Percentiles rank a stretch among this genome's conserved stretches.
Evolutionary conservation across 2,797 vertebrate genomes (phyloP).

Genomic region (Argyrosomus regius): DNA sequence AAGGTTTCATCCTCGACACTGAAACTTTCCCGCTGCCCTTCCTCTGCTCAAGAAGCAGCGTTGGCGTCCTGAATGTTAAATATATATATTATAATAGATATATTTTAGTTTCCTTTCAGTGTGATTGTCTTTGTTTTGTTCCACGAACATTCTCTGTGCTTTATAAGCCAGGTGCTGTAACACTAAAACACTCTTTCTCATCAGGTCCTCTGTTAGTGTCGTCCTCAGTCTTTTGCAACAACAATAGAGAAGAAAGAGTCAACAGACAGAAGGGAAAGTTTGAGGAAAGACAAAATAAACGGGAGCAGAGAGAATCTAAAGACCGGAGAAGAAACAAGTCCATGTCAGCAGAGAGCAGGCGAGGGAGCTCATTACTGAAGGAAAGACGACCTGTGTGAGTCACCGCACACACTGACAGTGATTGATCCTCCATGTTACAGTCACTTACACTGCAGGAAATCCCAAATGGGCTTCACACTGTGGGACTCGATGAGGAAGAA

Average conservation of each 20-base stretch:
- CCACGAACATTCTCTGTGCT: neutral
- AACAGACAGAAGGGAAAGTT: neutral
- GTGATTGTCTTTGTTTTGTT: neutral
- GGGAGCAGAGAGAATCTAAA: neutral
- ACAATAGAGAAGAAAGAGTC: neutral
- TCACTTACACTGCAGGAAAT: neutral
- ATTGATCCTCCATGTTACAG: constrained; percentile 12
- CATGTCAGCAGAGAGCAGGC: neutral
- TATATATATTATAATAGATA: too few relatives aligned
- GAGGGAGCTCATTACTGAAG: constrained; percentile 40
- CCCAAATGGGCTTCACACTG: neutral
- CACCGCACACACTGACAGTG: neutral
- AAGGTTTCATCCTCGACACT: neutral
- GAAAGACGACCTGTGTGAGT: constrained; percentile 19
- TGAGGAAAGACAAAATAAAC: neutral
- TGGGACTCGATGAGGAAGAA: neutral
- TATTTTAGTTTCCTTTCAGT: neutral
- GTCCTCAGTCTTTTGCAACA: neutral
- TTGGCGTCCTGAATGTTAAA: neutral
- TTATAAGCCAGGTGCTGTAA: neutral
- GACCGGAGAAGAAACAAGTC: neutral
- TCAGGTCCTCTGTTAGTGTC: neutral
- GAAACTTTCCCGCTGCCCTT: neutral
- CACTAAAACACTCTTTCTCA: neutral
- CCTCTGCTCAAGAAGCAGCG: neutral